Evolutionary conservation across 2,113 vertebrate species (phyloP).

Genomic region (Irena cyanogastra): DNA sequence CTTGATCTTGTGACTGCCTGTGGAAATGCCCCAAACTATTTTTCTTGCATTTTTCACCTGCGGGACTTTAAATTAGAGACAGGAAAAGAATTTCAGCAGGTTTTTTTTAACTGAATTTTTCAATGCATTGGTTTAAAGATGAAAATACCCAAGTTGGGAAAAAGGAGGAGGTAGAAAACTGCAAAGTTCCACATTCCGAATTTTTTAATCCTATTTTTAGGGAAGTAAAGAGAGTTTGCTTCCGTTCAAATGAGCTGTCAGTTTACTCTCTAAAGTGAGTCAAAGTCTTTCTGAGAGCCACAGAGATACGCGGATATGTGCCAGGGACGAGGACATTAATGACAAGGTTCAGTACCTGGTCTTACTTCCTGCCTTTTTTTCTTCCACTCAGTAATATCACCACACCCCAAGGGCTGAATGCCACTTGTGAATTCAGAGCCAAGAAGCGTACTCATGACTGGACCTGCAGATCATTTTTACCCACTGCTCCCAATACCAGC

Average conservation of each 20-base stretch:
- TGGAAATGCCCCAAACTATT: slow-evolving; percentile 6
- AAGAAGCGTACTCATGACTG: neutral
- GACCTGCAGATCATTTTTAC: neutral
- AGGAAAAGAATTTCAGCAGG: slow-evolving; percentile 5
- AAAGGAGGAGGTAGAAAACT: neutral
- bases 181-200: neutral
- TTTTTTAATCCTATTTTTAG: neutral
- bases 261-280: neutral
- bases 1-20: slow-evolving; percentile 39
- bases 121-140: neutral
- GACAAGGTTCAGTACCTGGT: neutral
- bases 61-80: neutral
- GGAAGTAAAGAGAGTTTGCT: neutral
- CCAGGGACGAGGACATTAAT: neutral
- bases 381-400: neutral
- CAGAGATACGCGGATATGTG: neutral
- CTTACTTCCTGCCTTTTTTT: neutral
- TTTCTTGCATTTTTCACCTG: slow-evolving; percentile 50
- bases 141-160: neutral
- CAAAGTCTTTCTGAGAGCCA: neutral
- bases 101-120: neutral
- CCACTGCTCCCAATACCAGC: neutral
- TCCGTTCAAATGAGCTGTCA: neutral
- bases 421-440: neutral
- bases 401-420: neutral